These are phyloP conservation scores for Bilobella aurantiaca DNA, from an alignment of 1,140 invertebrate species.

Conservation along the genomic window DNA sequence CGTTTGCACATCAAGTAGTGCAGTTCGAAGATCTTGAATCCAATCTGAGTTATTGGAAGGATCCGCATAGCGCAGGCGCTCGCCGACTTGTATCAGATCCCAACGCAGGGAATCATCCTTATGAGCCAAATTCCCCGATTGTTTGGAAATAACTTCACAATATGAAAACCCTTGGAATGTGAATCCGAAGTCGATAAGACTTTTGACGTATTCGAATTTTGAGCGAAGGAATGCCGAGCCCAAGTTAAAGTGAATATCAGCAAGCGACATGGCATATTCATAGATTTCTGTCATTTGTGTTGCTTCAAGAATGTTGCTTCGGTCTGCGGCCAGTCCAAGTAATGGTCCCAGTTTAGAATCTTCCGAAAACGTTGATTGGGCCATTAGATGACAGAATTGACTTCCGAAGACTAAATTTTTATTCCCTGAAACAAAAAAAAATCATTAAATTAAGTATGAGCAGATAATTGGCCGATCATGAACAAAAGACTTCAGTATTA, in stretches of 20 bases:
- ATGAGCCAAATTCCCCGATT: neutral
- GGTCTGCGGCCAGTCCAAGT: conserved; percentile 59
- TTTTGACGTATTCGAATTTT: conserved; percentile 52
- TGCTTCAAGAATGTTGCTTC: conserved; percentile 47
- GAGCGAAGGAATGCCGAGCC: conserved; percentile 35
- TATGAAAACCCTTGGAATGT: conserved; percentile 68
- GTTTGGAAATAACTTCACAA: conserved; percentile 61
- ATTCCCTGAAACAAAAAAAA: conserved; percentile 30
- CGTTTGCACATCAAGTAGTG: neutral
- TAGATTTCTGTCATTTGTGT: conserved; percentile 90
- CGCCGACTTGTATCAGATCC: conserved; percentile 18
- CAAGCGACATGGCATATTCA: conserved; percentile 77
- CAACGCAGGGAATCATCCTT: conserved; percentile 2
- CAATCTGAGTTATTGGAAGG: neutral
- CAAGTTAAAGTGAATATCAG: conserved; percentile 46
- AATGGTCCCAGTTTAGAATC: conserved; percentile 50
- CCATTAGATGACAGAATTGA: conserved; percentile 88
- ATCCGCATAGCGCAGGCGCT: conserved; percentile 12
- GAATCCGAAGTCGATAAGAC: conserved; percentile 66
- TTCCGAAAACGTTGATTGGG: conserved; percentile 61
- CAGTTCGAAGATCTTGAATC: neutral
- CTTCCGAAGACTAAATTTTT: conserved; percentile 56
- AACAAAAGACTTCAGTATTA: neutral
- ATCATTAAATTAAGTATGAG: neutral
- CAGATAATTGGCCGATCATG: conserved; percentile 34